Evolutionary conservation across 2,888 invertebrate genomes (phyloP).

Genomic region (Agrotis ipsilon): DNA sequence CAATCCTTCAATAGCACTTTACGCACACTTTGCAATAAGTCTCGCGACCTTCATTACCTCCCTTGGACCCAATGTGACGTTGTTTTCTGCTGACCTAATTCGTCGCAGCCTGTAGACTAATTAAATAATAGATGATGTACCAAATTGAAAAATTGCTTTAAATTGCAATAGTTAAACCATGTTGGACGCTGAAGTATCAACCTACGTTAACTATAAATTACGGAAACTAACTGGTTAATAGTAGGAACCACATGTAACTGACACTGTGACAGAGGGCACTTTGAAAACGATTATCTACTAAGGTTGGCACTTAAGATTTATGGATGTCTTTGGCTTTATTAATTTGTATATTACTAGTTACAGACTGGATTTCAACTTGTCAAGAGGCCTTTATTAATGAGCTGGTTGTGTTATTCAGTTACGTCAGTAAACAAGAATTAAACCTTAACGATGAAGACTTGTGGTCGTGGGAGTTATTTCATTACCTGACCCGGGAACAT

Average conservation of each 20-base stretch:
- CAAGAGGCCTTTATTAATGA: not conserved
- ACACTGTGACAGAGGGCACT: not conserved
- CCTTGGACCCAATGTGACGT: no score
- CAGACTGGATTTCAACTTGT: not conserved
- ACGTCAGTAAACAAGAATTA: not conserved
- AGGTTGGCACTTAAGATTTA: not conserved
- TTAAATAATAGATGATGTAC: slow-evolving; percentile 34
- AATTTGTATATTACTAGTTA: not conserved
- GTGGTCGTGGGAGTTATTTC: no score
- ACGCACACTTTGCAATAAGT: no score
- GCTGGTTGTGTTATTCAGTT: no score
- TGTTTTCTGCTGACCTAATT: slow-evolving; percentile 28
- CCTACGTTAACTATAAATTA: not conserved
- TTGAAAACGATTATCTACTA: not conserved
- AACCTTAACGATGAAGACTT: no score
- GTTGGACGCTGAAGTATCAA: not conserved
- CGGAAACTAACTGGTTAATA: not conserved
- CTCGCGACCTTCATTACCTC: no score
- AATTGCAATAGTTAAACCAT: not conserved
- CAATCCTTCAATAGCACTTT: no score
- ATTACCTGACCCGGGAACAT: no score
- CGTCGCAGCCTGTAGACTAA: slow-evolving; percentile 20
- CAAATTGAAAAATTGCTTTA: slow-evolving; percentile 24
- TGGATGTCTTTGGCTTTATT: not conserved
- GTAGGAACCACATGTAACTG: not conserved